Evolutionary conservation across 2,888 invertebrate species (phyloP), one percentile per base, ranked within the genome.

Genomic region (Biston betularia): DNA sequence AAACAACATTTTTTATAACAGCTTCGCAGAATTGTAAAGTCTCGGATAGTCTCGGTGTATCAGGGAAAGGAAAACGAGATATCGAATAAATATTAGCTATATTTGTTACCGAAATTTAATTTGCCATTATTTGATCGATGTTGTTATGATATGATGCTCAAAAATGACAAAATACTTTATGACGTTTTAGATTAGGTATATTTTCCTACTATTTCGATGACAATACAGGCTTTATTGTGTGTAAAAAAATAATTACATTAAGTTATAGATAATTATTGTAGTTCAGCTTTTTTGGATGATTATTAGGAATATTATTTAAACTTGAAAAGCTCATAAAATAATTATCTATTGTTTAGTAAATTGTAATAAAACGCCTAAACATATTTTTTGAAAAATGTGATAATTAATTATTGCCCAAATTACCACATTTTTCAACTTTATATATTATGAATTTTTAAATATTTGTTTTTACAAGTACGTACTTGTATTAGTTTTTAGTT

Each of bases 371-470:
- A 68, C 68, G 71, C 71, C 65, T 71, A 10, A 9, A 53, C 15
- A 69, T 72, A 70, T 65, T 67, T 59, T 57, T 45, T 57, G 73
- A 72, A 68, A 72, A 75, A 69, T 73, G 65, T 68, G 69, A 66
- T 72, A 75, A 71, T 74, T 61, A 69, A 73, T 56, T 73, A 77
- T 80, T 78, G 75, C 76, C 76, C 76, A 78, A 73, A 72, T 77
- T 76, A 74, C 72, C 71, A 74, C 73, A 70, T 78, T 77, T 75
- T 74, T 70, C 71, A 65, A 55, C 45, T 63, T 69, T 66, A 62
- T 44, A 56, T n/a, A 55, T 49, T 65, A n/a, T n/a, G n/a, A n/a
- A n/a, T 34, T 6, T 49, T 57, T 24, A 2, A 24, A 2, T 60
- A 64, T 64, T 70, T 58, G 53, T 65, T 63, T 69, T 50, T 60